Conservation (phyloP, 2,888 invertebrate species). For the Imbricaverruca yamaguchii region DNA sequence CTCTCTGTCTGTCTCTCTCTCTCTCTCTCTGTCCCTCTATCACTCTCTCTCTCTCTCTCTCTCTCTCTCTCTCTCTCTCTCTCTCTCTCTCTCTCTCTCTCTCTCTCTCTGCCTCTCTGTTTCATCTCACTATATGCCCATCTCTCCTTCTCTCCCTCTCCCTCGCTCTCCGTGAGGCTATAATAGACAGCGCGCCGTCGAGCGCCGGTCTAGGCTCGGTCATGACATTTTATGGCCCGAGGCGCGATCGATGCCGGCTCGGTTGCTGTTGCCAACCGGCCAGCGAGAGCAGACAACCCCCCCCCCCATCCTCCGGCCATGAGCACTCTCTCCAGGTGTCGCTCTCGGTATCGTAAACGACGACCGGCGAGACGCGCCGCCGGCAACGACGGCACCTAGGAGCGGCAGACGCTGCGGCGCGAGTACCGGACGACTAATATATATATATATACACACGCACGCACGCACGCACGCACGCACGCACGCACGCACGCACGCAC, state of each 20-base stretch:
- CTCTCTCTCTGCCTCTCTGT: not conserved
- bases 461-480: fast-evolving
- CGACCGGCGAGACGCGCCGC: not conserved
- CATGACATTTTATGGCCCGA: constrained; percentile 8
- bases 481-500: too few species aligned
- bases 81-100: not conserved
- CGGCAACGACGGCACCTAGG: too few species aligned
- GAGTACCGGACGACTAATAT: not conserved
- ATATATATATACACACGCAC: too few species aligned
- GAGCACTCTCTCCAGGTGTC: constrained; percentile 4
- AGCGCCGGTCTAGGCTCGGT: not conserved
- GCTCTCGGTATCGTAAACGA: not conserved
- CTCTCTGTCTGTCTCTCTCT: too few species aligned
- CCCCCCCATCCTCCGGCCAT: not conserved
- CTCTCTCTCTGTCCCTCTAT: too few species aligned
- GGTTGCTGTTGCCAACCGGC: not conserved
- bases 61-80: not conserved
- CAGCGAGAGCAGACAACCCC: not conserved
- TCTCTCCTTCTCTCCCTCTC: not conserved
- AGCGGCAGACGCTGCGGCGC: not conserved
- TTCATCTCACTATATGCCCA: not conserved
- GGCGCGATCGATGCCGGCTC: constrained; percentile 19
- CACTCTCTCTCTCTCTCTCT: not conserved
- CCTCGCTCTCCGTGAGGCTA: not conserved
- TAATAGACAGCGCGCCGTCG: too few species aligned